A percentile compares a stretch with the other conserved stretches of the same genome.
These are phyloP conservation scores for Callosobruchus maculatus DNA, from an alignment of 2,888 invertebrate genomes.

Conservation along the genomic window DNA sequence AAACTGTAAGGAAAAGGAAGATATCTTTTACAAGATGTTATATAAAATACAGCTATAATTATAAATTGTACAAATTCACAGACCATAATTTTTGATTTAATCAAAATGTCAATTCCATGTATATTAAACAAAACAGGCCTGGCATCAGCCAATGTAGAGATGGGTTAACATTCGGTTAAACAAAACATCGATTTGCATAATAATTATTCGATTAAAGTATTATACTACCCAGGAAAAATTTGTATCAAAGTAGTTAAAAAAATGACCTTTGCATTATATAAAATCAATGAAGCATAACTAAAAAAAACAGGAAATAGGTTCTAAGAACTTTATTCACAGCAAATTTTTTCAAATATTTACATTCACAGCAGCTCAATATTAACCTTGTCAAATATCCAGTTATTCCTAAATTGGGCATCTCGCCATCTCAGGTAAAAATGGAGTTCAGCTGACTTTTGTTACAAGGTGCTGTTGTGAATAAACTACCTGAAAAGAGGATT, in stretches of 20 bases:
- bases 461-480: conserved; percentile 61
- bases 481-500: conserved; percentile 53
- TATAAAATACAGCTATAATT: too few relatives aligned
- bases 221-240: too few relatives aligned
- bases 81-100: too few relatives aligned
- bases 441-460: conserved; percentile 41
- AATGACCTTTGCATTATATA: too few relatives aligned
- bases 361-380: neutral
- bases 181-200: too few relatives aligned
- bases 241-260: too few relatives aligned
- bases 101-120: neutral
- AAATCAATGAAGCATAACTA: too few relatives aligned
- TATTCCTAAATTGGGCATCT: neutral
- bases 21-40: too few relatives aligned
- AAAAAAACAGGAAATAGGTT: too few relatives aligned
- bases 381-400: neutral
- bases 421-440: conserved; percentile 31
- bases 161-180: neutral
- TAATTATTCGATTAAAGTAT: too few relatives aligned
- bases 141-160: neutral
- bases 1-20: too few relatives aligned
- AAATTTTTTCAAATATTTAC: neutral
- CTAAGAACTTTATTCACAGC: neutral
- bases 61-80: too few relatives aligned
- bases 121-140: neutral